A percentile compares a stretch with the other conserved stretches of the same genome.
These are phyloP conservation scores for Dendropsophus ebraccatus DNA, from an alignment of 2,113 vertebrate genomes.

Conservation along the genomic window DNA sequence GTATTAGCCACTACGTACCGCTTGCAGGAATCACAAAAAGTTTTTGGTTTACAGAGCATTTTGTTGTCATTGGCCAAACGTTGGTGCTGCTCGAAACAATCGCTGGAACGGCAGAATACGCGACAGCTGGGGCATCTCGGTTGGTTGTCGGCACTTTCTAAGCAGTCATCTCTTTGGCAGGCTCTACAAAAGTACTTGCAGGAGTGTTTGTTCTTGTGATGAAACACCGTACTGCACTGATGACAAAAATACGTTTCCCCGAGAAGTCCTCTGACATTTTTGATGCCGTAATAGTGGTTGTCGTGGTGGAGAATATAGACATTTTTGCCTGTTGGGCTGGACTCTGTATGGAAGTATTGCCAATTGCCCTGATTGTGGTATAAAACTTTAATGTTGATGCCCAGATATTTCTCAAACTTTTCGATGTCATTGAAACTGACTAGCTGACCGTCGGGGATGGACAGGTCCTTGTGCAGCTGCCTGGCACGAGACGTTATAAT, in stretches of 20 bases:
- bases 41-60: background rate
- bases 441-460: background rate
- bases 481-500: background rate
- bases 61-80: background rate
- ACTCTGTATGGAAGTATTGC: background rate
- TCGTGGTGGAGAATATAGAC: constrained; percentile 8
- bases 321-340: background rate
- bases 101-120: background rate
- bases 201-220: background rate
- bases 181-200: background rate
- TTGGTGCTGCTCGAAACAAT: background rate
- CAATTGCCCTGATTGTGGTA: background rate
- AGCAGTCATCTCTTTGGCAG: background rate
- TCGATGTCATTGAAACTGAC: background rate
- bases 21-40: background rate
- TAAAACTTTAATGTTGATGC: background rate
- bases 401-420: background rate
- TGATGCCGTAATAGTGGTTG: constrained; percentile 9
- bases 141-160: background rate
- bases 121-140: background rate
- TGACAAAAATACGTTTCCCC: background rate
- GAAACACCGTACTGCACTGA: background rate
- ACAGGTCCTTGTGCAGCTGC: background rate
- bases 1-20: background rate
- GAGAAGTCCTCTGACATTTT: background rate